Evolutionary conservation across 1,140 invertebrate species (phyloP).

Genomic region (Heliconius melpomene): DNA sequence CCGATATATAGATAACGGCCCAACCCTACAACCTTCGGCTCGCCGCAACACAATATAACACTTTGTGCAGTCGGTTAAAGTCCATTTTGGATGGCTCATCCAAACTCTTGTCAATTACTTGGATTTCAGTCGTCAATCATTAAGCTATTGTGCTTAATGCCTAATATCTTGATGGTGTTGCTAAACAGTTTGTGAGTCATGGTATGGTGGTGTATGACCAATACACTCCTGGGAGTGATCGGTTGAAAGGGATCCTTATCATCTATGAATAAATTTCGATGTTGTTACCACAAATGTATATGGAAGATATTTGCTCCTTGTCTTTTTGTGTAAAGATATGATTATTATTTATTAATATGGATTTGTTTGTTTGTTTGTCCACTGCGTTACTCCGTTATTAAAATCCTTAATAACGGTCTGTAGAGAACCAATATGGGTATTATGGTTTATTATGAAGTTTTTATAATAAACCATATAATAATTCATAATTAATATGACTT

Average conservation of each 20-base stretch:
- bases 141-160: constrained; percentile 27
- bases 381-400: neutral
- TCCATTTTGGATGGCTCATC: constrained; percentile 15
- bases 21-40: constrained; percentile 55
- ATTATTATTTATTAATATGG: neutral
- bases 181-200: constrained; percentile 10
- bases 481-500: no score
- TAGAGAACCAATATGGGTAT: no score
- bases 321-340: constrained; percentile 1
- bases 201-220: neutral
- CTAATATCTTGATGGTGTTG: constrained; percentile 6
- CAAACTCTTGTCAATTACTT: constrained; percentile 43
- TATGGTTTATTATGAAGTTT: no score
- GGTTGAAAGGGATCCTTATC: neutral
- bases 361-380: neutral
- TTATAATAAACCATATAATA: no score
- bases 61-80: constrained; percentile 20
- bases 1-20: constrained; percentile 57
- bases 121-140: constrained; percentile 44
- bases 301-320: neutral
- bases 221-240: neutral
- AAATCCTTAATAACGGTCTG: no score
- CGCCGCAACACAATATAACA: constrained; percentile 29
- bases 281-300: neutral
- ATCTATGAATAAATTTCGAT: neutral